Evolutionary conservation across 2,797 vertebrate genomes (phyloP).

Genomic region (Hylomyscus alleni): DNA sequence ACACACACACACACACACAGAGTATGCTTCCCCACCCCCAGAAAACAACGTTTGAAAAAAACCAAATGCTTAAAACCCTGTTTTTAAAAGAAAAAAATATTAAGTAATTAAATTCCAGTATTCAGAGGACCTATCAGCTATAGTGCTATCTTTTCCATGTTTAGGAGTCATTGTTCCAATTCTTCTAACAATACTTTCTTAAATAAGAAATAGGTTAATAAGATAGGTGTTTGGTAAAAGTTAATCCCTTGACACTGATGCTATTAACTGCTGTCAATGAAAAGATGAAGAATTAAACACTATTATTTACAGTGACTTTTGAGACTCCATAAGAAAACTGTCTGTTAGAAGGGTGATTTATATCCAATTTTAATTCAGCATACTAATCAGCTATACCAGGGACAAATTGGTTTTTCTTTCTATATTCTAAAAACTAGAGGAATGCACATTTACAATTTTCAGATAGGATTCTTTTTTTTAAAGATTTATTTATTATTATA

Average conservation of each 20-base stretch:
- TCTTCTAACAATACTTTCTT: conserved; percentile 53
- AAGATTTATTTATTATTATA: no score
- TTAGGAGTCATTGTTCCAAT: conserved; percentile 40
- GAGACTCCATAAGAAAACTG: conserved; percentile 41
- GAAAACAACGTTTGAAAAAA: not conserved
- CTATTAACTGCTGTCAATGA: not conserved
- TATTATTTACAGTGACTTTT: conserved; percentile 50
- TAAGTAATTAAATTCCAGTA: not conserved
- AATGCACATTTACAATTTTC: not conserved
- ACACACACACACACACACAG: not conserved
- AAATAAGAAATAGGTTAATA: conserved; percentile 51
- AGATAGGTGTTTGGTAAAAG: conserved; percentile 55
- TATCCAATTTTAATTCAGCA: conserved; percentile 39
- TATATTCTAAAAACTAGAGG: conserved; percentile 29
- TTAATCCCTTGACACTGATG: conserved; percentile 40
- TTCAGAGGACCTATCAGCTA: not conserved
- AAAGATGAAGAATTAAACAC: conserved; percentile 58
- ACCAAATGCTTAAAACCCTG: not conserved
- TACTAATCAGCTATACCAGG: conserved; percentile 21
- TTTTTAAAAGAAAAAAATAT: conserved; percentile 41
- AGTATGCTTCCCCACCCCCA: not conserved
- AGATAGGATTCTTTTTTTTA: not conserved
- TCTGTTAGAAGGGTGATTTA: conserved; percentile 58
- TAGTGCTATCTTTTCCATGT: not conserved
- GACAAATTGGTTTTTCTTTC: conserved; percentile 29